Evolutionary conservation across 2,113 vertebrate genomes (phyloP).

Genomic region (Pseudorhombus dupliciocellatus): DNA sequence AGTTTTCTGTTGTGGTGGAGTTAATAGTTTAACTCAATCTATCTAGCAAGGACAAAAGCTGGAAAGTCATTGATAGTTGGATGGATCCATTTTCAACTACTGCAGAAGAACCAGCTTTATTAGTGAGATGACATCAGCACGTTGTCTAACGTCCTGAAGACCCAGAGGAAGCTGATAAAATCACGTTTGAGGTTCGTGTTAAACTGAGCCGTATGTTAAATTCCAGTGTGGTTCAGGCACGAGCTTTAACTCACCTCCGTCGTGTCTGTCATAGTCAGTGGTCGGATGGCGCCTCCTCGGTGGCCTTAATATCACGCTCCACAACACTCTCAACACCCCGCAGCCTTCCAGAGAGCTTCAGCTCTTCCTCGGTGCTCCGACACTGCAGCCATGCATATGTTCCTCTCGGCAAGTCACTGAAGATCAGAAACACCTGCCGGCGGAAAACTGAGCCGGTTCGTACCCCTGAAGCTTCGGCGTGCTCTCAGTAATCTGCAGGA

Average conservation of each 20-base stretch:
- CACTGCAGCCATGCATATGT: slow-evolving; percentile 25
- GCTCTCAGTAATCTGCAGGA: slow-evolving; percentile 23
- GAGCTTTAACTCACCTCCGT: not conserved
- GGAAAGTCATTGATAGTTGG: too few species aligned
- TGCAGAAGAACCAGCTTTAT: not conserved
- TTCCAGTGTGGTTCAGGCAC: slow-evolving; percentile 16
- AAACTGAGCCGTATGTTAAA: not conserved
- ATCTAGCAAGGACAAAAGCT: too few species aligned
- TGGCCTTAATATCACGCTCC: slow-evolving; percentile 71
- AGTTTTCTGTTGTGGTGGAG: too few species aligned
- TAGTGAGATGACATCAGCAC: not conserved
- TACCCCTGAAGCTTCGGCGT: not conserved
- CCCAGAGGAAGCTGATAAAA: not conserved
- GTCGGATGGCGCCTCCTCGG: slow-evolving; percentile 33
- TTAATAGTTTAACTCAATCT: too few species aligned
- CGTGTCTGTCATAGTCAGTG: slow-evolving; percentile 50
- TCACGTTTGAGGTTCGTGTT: not conserved
- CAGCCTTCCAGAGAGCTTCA: slow-evolving; percentile 17
- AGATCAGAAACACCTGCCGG: slow-evolving; percentile 39
- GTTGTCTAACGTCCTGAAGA: not conserved
- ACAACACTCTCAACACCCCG: slow-evolving; percentile 49
- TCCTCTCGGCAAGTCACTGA: slow-evolving; percentile 25
- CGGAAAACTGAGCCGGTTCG: slow-evolving; percentile 15
- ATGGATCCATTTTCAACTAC: too few species aligned
- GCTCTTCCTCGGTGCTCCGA: slow-evolving; percentile 23